Percentiles rank a stretch among this genome's conserved stretches.
Conservation (phyloP, 2,888 invertebrate species). For the Eumerus sabulonum region DNA sequence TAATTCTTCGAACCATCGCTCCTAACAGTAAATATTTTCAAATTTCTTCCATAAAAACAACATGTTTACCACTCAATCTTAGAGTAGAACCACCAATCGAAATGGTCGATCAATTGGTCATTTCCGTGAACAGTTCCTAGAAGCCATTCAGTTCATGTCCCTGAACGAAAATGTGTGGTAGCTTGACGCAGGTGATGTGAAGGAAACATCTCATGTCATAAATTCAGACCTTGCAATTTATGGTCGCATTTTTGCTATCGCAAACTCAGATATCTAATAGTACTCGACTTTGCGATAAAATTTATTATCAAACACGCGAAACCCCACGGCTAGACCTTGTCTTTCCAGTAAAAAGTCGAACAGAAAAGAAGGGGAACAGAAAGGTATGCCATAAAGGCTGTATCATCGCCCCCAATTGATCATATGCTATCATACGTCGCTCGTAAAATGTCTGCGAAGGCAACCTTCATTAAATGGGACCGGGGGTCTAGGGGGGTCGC, state of each 20-base stretch:
- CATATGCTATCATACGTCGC: constrained; percentile 52
- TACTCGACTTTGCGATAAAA: constrained; percentile 56
- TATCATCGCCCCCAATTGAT: constrained; percentile 66
- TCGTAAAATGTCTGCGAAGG: constrained; percentile 21
- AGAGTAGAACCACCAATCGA: too few species aligned
- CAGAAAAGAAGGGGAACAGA: constrained; percentile 7
- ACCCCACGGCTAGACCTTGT: constrained; percentile 64
- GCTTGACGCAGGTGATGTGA: too few species aligned
- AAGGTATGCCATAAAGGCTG: constrained; percentile 54
- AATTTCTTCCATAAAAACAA: too few species aligned
- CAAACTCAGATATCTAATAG: constrained; percentile 37
- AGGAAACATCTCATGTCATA: too few species aligned
- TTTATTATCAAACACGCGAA: constrained; percentile 43
- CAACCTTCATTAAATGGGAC: constrained; percentile 20
- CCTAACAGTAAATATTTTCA: too few species aligned
- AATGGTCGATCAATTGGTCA: too few species aligned
- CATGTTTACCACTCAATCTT: too few species aligned
- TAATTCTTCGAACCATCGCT: too few species aligned
- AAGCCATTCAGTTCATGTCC: too few species aligned
- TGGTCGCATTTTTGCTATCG: constrained; percentile 13
- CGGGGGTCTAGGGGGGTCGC: constrained; percentile 11
- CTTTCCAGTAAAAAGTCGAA: neutral
- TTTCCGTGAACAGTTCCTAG: too few species aligned
- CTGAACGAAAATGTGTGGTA: too few species aligned
- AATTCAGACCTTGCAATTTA: constrained; percentile 23